phyloP scores from a whole-genome alignment of 2,888 invertebrate species.

The Itoplectis maculator region DNA sequence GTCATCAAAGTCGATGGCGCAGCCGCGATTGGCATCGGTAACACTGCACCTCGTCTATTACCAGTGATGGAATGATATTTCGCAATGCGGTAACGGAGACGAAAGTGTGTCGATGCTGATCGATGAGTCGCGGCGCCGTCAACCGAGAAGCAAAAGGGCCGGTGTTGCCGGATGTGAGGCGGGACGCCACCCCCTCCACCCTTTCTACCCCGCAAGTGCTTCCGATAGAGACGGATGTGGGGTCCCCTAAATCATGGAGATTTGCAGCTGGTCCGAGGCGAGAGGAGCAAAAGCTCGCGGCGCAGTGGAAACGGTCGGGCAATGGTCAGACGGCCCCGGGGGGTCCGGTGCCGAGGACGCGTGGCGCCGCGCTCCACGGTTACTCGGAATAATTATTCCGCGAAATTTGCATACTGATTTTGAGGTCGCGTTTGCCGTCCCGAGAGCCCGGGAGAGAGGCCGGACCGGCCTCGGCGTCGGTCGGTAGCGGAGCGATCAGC shows the following conservation, averaged over 20 bases:
- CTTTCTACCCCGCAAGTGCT: conserved; percentile 46
- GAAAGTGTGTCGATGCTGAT: background rate
- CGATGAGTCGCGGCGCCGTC: too few species aligned
- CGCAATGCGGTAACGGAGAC: conserved; percentile 1
- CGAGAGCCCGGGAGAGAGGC: conserved; percentile 66
- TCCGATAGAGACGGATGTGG: conserved; percentile 65
- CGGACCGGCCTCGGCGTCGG: too few species aligned
- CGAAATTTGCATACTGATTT: conserved; percentile 83
- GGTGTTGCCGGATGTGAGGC: background rate
- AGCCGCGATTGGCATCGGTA: background rate
- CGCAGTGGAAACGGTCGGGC: conserved; percentile 12
- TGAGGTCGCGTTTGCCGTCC: conserved; percentile 79
- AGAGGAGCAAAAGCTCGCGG: conserved; percentile 25
- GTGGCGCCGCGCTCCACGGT: conserved; percentile 72
- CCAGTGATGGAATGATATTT: conserved; percentile 5
- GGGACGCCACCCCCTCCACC: too few species aligned
- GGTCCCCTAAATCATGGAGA: conserved; percentile 75
- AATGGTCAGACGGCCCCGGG: conserved; percentile 61
- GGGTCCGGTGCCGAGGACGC: conserved; percentile 24
- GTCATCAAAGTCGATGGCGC: too few species aligned
- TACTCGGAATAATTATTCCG: conserved; percentile 82
- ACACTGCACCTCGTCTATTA: too few species aligned
- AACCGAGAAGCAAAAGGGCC: too few species aligned
- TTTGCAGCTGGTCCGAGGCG: conserved; percentile 61
- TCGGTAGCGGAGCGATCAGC: background rate